Conservation (phyloP, 2,888 invertebrate species). For the Alsophila aescularia region DNA sequence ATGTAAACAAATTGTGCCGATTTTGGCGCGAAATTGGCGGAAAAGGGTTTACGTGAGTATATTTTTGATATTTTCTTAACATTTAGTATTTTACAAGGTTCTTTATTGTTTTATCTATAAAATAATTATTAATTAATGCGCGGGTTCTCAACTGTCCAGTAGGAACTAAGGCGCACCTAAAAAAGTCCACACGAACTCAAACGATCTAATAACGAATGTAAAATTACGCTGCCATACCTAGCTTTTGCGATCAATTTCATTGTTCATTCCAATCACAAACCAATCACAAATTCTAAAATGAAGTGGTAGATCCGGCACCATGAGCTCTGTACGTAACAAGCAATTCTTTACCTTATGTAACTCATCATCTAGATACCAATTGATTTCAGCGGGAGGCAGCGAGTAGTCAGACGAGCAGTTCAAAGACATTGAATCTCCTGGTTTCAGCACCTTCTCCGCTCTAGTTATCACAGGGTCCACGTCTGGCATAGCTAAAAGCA, state of each 20-base stretch:
- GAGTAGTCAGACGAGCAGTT: constrained; percentile 79
- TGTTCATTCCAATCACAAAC: constrained; percentile 30
- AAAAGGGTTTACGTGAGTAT: too few relatives aligned
- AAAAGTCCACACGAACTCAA: constrained; percentile 22
- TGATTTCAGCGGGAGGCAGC: constrained; percentile 76
- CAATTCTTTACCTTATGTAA: constrained; percentile 80
- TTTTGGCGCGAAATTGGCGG: too few relatives aligned
- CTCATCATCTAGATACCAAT: constrained; percentile 79
- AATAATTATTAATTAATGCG: too few relatives aligned
- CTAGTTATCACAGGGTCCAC: constrained; percentile 73
- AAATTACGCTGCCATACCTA: constrained; percentile 38
- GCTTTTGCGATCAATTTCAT: constrained; percentile 33
- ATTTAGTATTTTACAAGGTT: too few relatives aligned
- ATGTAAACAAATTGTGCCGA: too few relatives aligned
- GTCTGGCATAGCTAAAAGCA: constrained; percentile 73
- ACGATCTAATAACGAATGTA: constrained; percentile 36
- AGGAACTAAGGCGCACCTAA: constrained; percentile 24
- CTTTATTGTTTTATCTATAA: too few relatives aligned
- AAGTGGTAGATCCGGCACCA: constrained; percentile 16
- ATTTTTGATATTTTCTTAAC: too few relatives aligned
- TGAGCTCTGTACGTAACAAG: constrained; percentile 46
- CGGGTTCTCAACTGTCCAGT: too few relatives aligned
- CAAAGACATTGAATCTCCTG: constrained; percentile 74
- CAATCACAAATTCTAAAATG: constrained; percentile 41
- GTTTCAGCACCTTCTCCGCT: constrained; percentile 73